Base-by-base conservation (phyloP, 1,140 invertebrate genomes). In the Bicyclus anynana region DNA sequence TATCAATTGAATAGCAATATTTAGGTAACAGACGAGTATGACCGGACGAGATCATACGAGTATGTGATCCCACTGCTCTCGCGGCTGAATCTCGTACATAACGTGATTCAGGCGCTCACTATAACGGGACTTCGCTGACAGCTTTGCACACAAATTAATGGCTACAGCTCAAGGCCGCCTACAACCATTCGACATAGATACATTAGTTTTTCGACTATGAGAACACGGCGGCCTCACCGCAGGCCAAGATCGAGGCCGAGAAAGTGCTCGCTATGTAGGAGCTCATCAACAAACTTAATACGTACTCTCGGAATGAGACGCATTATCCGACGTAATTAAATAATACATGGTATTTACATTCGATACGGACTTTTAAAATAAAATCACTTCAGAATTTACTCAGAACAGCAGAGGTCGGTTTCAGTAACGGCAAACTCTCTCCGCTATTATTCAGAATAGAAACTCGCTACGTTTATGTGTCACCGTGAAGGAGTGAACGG, bases 131-230 rank as follows among this genome's bases (percentile, higher is more conserved):
- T 61, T 40, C 62, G 70, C 59, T 62, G 73, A 62, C 73, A 72
- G 75, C 77, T 84, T 67, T 77, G 80, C 80, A 84, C 84, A 83
- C 82, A 81, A 84, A 87, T 87, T 85, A 84, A 84, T 83, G 72
- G 72, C 71, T 76, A 67, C 65, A 66, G 77, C 81, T 87, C 84
- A 87, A 87, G 84, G 84, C 84, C 82, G 80, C 80, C 80, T 83
- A 77, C 77, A 74, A 81, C 74, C 73, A 77, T 79, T 84, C 82
- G 82, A 84, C 79, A 85, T 83, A 81, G 76, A 85, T 84, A 83
- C 80, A 85, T 84, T 74, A 72, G 68, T 77, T 84, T 84, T 80
- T 77, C 75, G 74, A 77, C 76, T 75, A 77, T 76, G 79, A 82
- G 74, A 82, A 78, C 75, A 73, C 66, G 74, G 78, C 72, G 75